phyloP scores from a whole-genome alignment of 2,113 vertebrate genomes.

The Podilymbus podiceps region DNA sequence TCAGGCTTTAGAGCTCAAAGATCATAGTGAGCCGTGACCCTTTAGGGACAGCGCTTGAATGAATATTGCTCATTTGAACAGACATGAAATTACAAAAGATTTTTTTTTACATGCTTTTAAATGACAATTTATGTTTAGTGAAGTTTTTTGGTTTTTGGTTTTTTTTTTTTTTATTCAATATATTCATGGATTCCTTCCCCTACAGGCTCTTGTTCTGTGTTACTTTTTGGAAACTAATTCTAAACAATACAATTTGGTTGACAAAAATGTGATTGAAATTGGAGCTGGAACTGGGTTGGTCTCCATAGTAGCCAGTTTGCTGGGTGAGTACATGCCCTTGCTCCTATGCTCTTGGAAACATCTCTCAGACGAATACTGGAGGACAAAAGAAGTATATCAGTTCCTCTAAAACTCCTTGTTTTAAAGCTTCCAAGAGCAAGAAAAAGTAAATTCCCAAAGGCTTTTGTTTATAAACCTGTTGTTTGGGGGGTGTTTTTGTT shows the following conservation, averaged over 20 bases:
- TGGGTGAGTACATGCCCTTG: slow-evolving; percentile 77
- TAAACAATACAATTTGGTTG: slow-evolving; percentile 80
- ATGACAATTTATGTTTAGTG: background rate
- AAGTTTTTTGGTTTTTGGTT: background rate
- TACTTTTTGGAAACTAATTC: slow-evolving; percentile 89
- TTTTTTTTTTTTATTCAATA: background rate
- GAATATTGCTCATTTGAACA: background rate
- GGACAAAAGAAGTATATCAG: background rate
- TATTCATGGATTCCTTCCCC: background rate
- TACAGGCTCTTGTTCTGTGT: slow-evolving; percentile 90
- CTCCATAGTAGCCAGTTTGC: slow-evolving; percentile 87
- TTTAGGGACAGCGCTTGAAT: background rate
- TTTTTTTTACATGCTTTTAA: background rate
- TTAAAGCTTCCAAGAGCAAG: background rate
- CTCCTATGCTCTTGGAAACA: background rate
- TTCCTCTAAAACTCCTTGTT: background rate
- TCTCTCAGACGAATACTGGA: background rate
- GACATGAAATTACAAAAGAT: background rate
- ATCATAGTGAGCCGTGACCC: background rate
- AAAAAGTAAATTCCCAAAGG: background rate
- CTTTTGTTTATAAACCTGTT: background rate
- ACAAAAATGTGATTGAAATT: slow-evolving; percentile 93
- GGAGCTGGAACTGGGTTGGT: slow-evolving; percentile 95
- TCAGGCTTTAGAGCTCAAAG: background rate
- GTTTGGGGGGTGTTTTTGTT: background rate